A percentile compares a stretch with the other conserved stretches of the same genome.
Conservation (phyloP, 2,113 vertebrate genomes). For the Plecturocebus donacophilus region DNA sequence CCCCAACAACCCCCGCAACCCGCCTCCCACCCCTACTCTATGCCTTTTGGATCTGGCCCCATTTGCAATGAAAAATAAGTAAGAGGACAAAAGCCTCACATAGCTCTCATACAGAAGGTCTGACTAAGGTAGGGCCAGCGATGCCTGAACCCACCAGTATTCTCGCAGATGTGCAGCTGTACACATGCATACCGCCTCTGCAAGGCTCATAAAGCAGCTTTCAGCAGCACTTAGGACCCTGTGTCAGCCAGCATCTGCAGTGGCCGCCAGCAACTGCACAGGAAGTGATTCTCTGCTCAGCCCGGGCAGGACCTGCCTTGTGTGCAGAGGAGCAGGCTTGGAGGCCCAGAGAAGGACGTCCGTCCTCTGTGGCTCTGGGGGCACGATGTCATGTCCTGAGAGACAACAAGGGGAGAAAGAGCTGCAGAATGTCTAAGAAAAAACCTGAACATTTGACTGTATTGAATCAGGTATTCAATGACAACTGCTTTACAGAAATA, state of each 20-base stretch:
- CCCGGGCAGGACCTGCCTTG: neutral
- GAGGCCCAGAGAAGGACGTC: constrained; percentile 4
- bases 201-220: constrained; percentile 61
- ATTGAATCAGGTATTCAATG: rapidly evolving
- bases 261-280: constrained; percentile 5
- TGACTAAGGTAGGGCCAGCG: neutral
- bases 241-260: neutral
- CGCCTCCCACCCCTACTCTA: neutral
- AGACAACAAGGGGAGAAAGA: neutral
- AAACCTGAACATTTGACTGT: neutral
- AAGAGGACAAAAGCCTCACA: constrained; percentile 21
- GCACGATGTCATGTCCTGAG: neutral
- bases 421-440: neutral
- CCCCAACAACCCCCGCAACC: rapidly evolving
- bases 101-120: neutral
- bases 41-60: neutral
- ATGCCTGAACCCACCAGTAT: neutral
- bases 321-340: neutral
- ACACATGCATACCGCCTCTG: neutral
- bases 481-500: neutral
- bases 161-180: constrained; percentile 23
- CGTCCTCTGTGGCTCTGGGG: constrained; percentile 48
- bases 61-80: neutral
- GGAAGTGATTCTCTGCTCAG: constrained; percentile 53
- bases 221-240: constrained; percentile 39